These are phyloP conservation scores for Phainopepla nitens DNA, from an alignment of 2,113 vertebrate genomes.

Conservation along the genomic window DNA sequence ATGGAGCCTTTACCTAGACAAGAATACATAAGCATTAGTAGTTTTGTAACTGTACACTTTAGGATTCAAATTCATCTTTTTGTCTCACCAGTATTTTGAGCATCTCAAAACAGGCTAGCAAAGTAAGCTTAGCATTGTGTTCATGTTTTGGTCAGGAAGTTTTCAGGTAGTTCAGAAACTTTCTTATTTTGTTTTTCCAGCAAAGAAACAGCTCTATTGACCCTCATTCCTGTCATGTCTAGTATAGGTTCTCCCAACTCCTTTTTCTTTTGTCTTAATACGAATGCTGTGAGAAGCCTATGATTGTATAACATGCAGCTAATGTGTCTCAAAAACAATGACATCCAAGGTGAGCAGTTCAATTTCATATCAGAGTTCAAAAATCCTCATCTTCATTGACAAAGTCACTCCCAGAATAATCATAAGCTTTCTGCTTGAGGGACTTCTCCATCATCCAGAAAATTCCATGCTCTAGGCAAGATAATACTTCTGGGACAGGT, in stretches of 20 bases:
- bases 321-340: background rate
- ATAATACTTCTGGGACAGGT: background rate
- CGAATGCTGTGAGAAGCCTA: background rate
- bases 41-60: background rate
- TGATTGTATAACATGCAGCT: background rate
- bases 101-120: background rate
- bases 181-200: background rate
- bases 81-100: background rate
- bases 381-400: background rate
- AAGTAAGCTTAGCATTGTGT: background rate
- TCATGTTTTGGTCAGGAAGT: background rate
- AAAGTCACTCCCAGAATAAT: background rate
- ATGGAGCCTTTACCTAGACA: background rate
- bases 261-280: background rate
- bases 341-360: background rate
- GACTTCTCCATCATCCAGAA: background rate
- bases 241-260: background rate
- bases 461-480: background rate
- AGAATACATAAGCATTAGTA: background rate
- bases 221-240: background rate
- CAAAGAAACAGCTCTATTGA: background rate
- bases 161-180: background rate
- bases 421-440: background rate
- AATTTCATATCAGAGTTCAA: background rate
- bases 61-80: background rate